Percentiles rank a stretch among this genome's conserved stretches.
phyloP scores from a whole-genome alignment of 2,113 vertebrate genomes.

The Cyrtonyx montezumae region DNA sequence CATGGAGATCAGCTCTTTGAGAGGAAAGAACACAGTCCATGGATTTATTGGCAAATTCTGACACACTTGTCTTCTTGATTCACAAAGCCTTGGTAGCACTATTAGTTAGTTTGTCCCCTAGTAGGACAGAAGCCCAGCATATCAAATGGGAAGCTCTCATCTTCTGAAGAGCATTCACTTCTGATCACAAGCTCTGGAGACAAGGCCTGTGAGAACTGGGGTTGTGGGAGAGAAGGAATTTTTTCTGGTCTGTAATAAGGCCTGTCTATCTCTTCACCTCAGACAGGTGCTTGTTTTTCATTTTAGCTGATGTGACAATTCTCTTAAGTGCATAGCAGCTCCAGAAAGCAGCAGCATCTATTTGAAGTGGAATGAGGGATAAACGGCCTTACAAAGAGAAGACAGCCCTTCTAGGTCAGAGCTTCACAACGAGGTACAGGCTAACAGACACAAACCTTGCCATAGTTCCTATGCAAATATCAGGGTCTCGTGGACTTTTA shows the following conservation, averaged over 20 bases:
- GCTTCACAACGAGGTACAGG: neutral
- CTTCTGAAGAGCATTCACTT: slow-evolving; percentile 8
- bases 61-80: slow-evolving; percentile 13
- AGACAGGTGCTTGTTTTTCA: neutral
- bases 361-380: neutral
- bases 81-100: neutral
- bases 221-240: neutral
- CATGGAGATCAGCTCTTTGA: neutral
- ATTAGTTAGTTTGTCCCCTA: neutral
- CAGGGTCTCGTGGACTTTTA: neutral
- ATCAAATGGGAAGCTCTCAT: neutral
- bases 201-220: neutral
- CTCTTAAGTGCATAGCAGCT: neutral
- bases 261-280: slow-evolving; percentile 9
- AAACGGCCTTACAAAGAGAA: neutral
- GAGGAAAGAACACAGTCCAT: neutral
- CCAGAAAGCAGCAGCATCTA: neutral
- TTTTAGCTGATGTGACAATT: neutral
- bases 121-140: neutral
- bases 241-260: neutral
- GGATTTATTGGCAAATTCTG: slow-evolving; percentile 12
- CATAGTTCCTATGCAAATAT: neutral
- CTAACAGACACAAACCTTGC: neutral
- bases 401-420: neutral
- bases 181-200: neutral